Evolutionary conservation across 2,797 vertebrate genomes (phyloP).

Genomic region (Acipenser ruthenus): DNA sequence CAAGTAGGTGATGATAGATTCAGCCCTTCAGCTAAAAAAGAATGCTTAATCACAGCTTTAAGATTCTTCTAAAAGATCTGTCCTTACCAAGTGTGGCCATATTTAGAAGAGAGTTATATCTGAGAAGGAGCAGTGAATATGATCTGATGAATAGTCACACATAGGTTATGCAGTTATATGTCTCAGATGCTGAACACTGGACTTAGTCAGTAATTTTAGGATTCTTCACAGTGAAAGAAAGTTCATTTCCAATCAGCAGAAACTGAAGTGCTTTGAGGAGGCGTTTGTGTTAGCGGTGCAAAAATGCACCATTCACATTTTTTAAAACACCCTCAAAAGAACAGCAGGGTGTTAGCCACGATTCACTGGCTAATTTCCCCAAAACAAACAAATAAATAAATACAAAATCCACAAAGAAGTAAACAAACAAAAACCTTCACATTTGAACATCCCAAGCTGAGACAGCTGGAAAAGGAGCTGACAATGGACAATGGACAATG

Average conservation of each 20-base stretch:
- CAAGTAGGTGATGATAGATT: conserved; percentile 39
- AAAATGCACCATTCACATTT: too few relatives aligned
- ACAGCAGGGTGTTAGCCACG: too few relatives aligned
- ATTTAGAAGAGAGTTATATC: neutral
- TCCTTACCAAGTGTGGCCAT: neutral
- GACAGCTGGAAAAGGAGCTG: neutral
- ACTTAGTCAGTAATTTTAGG: conserved; percentile 8
- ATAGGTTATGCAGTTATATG: neutral
- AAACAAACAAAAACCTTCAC: too few relatives aligned
- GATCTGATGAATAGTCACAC: neutral
- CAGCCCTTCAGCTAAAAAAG: conserved; percentile 1
- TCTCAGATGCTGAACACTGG: neutral
- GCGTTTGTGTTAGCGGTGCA: neutral
- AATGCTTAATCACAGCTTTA: neutral
- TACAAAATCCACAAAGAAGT: too few relatives aligned
- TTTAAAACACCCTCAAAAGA: too few relatives aligned
- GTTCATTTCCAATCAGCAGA: conserved; percentile 2
- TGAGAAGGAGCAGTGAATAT: neutral
- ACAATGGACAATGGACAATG: conserved; percentile 1
- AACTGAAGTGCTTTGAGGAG: conserved; percentile 6
- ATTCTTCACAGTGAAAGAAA: neutral
- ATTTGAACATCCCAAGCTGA: too few relatives aligned
- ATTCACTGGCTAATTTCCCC: too few relatives aligned
- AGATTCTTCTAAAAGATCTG: neutral
- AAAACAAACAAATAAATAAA: too few relatives aligned